A percentile compares a stretch with the other conserved stretches of the same genome.
Conservation (phyloP, 1,140 invertebrate genomes). For the Dryas iulia region DNA sequence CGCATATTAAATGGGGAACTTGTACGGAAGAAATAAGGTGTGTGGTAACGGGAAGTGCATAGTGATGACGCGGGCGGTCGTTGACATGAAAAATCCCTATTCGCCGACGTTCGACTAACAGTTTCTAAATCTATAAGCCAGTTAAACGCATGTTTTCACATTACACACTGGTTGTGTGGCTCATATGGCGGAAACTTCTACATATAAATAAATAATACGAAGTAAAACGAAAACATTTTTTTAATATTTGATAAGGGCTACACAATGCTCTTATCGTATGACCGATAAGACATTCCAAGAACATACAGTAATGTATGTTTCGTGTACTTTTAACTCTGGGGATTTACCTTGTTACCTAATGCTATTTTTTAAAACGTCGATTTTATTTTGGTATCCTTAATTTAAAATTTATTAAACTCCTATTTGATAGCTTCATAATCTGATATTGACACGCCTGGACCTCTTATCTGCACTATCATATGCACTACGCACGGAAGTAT, state of each 20-base stretch:
- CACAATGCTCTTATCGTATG: conserved; percentile 1
- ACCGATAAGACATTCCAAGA: conserved; percentile 1
- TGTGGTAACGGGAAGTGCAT: conserved; percentile 48
- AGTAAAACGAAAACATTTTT: background rate
- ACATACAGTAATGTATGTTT: background rate
- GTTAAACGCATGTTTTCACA: background rate
- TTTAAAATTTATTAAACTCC: background rate
- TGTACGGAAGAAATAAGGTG: conserved; percentile 40
- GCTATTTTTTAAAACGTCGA: background rate
- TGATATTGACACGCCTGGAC: background rate
- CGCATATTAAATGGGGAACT: conserved; percentile 23
- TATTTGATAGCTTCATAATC: background rate
- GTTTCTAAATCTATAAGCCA: conserved; percentile 11
- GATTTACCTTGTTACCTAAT: background rate
- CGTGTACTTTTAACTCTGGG: background rate
- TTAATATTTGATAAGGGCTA: background rate
- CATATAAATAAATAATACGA: background rate
- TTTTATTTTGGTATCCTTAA: background rate
- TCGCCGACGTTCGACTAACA: conserved; percentile 25
- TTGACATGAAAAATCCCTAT: conserved; percentile 41
- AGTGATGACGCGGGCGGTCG: conserved; percentile 38
- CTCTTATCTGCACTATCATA: conserved; percentile 4
- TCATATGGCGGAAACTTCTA: background rate
- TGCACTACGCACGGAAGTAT: conserved; percentile 37
- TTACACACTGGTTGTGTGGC: background rate